Evolutionary conservation across 2,113 vertebrate genomes (phyloP).

Genomic region (Gallinago undulata): DNA sequence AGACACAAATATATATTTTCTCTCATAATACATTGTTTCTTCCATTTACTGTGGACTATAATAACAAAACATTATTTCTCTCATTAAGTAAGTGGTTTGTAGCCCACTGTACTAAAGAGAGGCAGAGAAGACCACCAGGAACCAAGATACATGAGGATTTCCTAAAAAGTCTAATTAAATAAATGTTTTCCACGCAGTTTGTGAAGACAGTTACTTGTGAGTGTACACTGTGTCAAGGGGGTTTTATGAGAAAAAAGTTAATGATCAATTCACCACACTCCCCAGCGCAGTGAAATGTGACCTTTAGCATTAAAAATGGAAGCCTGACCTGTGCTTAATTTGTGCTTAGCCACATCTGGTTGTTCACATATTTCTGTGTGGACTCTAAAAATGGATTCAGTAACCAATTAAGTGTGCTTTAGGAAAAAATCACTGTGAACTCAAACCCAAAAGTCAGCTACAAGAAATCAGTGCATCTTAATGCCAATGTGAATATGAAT

Average conservation of each 20-base stretch:
- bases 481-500: not conserved
- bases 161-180: not conserved
- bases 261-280: not conserved
- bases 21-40: not conserved
- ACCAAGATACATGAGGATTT: not conserved
- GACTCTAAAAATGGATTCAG: not conserved
- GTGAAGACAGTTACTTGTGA: not conserved
- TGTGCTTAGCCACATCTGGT: not conserved
- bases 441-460: not conserved
- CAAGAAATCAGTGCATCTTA: not conserved
- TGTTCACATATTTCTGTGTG: not conserved
- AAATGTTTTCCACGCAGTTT: not conserved
- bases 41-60: not conserved
- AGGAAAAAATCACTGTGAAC: not conserved
- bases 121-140: not conserved
- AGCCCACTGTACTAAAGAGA: not conserved
- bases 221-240: too few relatives aligned
- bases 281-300: not conserved
- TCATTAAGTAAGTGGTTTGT: not conserved
- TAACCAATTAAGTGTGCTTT: not conserved
- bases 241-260: not conserved
- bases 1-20: not conserved
- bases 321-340: not conserved
- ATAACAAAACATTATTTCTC: not conserved
- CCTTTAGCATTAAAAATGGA: not conserved